phyloP scores from a whole-genome alignment of 2,888 invertebrate genomes.

The Mimas tiliae region DNA sequence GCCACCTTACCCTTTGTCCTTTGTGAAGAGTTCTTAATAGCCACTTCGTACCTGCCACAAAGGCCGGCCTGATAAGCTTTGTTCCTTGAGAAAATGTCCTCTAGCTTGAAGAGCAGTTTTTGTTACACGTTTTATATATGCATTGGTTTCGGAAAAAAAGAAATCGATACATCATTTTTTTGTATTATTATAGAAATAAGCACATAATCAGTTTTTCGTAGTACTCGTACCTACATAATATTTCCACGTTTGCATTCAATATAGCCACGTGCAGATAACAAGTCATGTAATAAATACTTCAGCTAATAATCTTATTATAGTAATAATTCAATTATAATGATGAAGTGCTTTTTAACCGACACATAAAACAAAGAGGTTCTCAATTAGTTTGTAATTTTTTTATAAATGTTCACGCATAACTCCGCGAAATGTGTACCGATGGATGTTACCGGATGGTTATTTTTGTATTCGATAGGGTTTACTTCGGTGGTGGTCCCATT shows the following conservation, averaged over 20 bases:
- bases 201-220: background rate
- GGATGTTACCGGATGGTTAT: too few species aligned
- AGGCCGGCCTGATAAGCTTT: constrained; percentile 58
- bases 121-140: background rate
- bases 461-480: too few species aligned
- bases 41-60: constrained; percentile 63
- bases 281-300: background rate
- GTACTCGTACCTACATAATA: too few species aligned
- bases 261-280: background rate
- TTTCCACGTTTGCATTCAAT: background rate
- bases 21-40: constrained; percentile 57
- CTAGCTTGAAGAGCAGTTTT: background rate
- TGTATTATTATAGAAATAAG: background rate
- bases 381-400: too few species aligned
- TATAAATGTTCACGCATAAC: too few species aligned
- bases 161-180: background rate
- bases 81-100: constrained; percentile 34
- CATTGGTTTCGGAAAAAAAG: background rate
- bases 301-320: background rate
- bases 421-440: too few species aligned
- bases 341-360: background rate
- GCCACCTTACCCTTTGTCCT: constrained; percentile 53
- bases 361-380: too few species aligned
- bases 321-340: background rate
- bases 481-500: too few species aligned